A percentile compares a stretch with the other conserved stretches of the same genome.
phyloP scores from a whole-genome alignment of 2,888 invertebrate genomes.

The Nomada fucata region DNA sequence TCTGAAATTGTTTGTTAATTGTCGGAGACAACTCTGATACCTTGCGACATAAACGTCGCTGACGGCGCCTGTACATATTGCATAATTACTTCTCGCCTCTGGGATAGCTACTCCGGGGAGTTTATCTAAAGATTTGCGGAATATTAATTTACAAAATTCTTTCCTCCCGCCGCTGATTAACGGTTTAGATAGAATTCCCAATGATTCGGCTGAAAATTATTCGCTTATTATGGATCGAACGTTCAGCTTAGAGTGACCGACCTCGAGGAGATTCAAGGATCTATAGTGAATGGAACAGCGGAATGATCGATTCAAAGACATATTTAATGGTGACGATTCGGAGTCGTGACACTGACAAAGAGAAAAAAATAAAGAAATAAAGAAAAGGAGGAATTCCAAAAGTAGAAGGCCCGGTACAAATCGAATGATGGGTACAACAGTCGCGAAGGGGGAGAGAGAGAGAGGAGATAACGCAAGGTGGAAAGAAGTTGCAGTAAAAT shows the following conservation, averaged over 20 bases:
- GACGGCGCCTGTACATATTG: slow-evolving; percentile 58
- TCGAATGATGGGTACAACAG: slow-evolving; percentile 29
- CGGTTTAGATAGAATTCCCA: not conserved
- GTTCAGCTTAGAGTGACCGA: no score
- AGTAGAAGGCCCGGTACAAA: slow-evolving; percentile 46
- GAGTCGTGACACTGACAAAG: not conserved
- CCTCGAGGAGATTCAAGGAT: not conserved
- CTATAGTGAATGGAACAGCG: not conserved
- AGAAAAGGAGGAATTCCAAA: slow-evolving; percentile 36
- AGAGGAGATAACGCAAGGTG: slow-evolving; percentile 56
- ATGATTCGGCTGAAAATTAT: not conserved
- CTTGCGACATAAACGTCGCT: slow-evolving; percentile 51
- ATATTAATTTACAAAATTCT: slow-evolving; percentile 40
- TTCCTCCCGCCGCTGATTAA: slow-evolving; percentile 11
- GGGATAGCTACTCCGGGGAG: slow-evolving; percentile 32
- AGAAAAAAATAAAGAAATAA: not conserved
- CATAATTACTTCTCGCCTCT: slow-evolving; percentile 58
- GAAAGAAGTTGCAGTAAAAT: slow-evolving; percentile 78
- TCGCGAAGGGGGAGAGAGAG: slow-evolving; percentile 50
- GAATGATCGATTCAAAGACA: slow-evolving; percentile 5
- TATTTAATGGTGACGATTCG: slow-evolving; percentile 17
- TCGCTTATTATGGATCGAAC: not conserved
- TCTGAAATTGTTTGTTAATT: slow-evolving; percentile 33
- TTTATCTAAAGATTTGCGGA: slow-evolving; percentile 3
- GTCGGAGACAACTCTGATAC: slow-evolving; percentile 45